phyloP scores from a whole-genome alignment of 2,113 vertebrate genomes.

The Tamias sibiricus region DNA sequence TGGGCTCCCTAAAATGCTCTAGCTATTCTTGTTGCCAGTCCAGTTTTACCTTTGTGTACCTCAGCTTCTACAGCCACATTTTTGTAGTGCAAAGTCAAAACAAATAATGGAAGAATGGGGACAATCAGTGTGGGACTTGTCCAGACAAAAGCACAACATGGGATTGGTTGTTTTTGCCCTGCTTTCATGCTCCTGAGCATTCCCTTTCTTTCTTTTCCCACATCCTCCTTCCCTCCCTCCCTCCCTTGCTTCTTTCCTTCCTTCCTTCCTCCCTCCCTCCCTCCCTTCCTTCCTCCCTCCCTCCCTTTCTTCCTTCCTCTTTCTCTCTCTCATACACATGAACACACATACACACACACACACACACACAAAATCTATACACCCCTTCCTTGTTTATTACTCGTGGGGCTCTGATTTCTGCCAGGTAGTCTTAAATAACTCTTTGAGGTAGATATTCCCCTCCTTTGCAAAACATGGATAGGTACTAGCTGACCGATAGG shows the following conservation, averaged over 20 bases:
- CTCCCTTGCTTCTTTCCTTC: neutral
- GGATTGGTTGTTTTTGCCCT: too few relatives aligned
- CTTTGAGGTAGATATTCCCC: neutral
- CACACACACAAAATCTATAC: neutral
- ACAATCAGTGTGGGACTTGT: neutral
- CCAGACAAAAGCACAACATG: neutral
- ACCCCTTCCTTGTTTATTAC: neutral
- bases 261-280: too few relatives aligned
- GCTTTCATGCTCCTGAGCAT: neutral
- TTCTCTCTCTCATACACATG: too few relatives aligned
- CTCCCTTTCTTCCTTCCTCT: too few relatives aligned
- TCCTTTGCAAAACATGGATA: neutral
- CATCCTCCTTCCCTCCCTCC: fast-evolving
- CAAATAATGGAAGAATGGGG: neutral
- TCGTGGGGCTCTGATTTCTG: neutral
- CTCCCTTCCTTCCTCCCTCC: neutral
- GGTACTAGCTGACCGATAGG: neutral
- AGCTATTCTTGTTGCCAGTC: neutral
- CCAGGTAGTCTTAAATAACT: neutral
- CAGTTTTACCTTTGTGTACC: neutral
- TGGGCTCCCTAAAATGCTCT: neutral
- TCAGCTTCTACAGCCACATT: neutral
- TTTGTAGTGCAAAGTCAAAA: neutral
- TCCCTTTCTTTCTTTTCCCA: neutral
- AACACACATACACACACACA: neutral